These are phyloP conservation scores for Eurystomus gularis DNA, from an alignment of 2,113 vertebrate genomes.

Conservation along the genomic window DNA sequence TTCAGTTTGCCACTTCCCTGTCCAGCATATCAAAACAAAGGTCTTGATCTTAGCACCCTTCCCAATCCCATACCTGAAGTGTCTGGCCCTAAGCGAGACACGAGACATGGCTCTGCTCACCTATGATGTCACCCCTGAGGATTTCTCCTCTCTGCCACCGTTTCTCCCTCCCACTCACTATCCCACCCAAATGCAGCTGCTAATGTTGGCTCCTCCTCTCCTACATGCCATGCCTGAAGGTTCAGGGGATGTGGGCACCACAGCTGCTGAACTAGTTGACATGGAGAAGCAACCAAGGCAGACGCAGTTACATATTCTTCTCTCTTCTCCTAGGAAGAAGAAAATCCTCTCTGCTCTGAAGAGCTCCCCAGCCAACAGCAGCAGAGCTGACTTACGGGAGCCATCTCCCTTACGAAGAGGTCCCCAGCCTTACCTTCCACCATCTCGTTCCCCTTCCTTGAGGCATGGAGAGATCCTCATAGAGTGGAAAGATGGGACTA, in stretches of 20 bases:
- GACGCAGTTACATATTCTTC: background rate
- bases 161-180: background rate
- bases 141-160: background rate
- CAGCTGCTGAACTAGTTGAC: background rate
- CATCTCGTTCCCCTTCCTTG: conserved; percentile 72
- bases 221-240: background rate
- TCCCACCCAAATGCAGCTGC: background rate
- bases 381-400: conserved; percentile 45
- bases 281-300: background rate
- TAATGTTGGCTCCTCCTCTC: background rate
- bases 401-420: background rate
- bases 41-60: background rate
- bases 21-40: background rate
- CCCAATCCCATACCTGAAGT: background rate
- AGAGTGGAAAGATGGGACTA: conserved; percentile 84
- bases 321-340: conserved; percentile 71
- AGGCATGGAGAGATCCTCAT: conserved; percentile 83
- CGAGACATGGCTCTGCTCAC: background rate
- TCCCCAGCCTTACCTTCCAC: background rate
- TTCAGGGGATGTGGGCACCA: background rate
- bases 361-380: conserved; percentile 65
- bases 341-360: conserved; percentile 81
- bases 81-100: background rate
- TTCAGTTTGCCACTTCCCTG: background rate
- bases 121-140: background rate